A percentile compares a stretch with the other conserved stretches of the same genome.
Evolutionary conservation across 2,797 vertebrate species (phyloP).

Genomic region (Taenioides sp.): DNA sequence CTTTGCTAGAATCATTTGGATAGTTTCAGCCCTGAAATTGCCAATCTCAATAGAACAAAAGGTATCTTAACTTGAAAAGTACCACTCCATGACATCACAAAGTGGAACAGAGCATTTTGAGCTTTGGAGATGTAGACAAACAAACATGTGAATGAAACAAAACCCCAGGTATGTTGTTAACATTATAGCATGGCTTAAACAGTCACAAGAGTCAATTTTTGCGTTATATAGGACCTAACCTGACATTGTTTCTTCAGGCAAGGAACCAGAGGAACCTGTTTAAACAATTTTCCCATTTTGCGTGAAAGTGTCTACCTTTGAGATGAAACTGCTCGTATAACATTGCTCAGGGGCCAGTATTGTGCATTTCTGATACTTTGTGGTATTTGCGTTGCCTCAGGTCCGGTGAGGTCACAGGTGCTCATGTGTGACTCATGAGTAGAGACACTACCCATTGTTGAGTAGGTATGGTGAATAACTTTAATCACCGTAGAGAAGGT

Average conservation of each 20-base stretch:
- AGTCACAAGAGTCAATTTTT: too few species aligned
- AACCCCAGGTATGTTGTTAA: too few species aligned
- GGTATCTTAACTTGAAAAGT: too few species aligned
- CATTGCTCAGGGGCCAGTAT: too few species aligned
- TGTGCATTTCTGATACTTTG: not conserved
- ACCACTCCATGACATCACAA: too few species aligned
- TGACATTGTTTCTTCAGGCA: not conserved
- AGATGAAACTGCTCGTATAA: not conserved
- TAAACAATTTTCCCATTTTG: not conserved
- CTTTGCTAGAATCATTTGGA: too few species aligned
- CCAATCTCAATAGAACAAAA: too few species aligned
- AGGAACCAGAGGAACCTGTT: not conserved
- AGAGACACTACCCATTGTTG: not conserved
- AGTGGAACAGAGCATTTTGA: too few species aligned
- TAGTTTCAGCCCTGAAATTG: too few species aligned
- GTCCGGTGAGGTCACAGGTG: conserved; percentile 1
- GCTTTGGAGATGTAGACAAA: too few species aligned
- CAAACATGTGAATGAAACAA: too few species aligned
- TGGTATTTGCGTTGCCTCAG: not conserved
- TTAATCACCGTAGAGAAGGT: not conserved
- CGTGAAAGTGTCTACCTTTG: not conserved
- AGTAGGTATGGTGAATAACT: not conserved
- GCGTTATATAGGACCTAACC: not conserved
- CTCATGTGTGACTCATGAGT: not conserved
- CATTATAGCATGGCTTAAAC: too few species aligned